Percentiles rank a stretch among this genome's conserved stretches.
These are phyloP conservation scores for Rhyacichthys aspro DNA, from an alignment of 2,797 vertebrate genomes.

Conservation along the genomic window DNA sequence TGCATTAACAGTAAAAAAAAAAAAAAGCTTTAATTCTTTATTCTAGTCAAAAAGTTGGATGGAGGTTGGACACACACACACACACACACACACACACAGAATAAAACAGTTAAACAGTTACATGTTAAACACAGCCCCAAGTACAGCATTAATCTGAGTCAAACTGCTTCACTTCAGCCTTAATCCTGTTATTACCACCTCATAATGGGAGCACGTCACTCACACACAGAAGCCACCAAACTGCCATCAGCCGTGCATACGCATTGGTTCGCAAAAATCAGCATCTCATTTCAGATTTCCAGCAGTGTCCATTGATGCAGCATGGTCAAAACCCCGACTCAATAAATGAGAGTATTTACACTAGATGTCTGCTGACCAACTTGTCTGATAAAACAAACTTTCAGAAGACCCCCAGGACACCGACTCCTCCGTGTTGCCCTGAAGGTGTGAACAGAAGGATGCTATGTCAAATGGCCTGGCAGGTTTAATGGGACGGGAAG, in stretches of 20 bases:
- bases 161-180: too few species aligned
- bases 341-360: too few species aligned
- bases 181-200: slow-evolving; percentile 58
- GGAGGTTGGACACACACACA: too few species aligned
- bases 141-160: slow-evolving; percentile 37
- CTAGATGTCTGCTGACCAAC: not conserved
- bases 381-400: not conserved
- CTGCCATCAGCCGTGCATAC: slow-evolving; percentile 18
- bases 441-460: slow-evolving; percentile 51
- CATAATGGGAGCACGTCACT: slow-evolving; percentile 45
- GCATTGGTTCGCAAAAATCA: not conserved
- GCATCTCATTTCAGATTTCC: too few species aligned
- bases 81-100: too few species aligned
- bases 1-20: not conserved
- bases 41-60: too few species aligned
- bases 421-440: slow-evolving; percentile 30
- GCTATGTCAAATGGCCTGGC: slow-evolving; percentile 64
- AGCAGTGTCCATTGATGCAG: too few species aligned
- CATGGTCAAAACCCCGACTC: too few species aligned
- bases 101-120: slow-evolving; percentile 24
- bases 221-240: slow-evolving; percentile 13
- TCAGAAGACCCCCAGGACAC: slow-evolving; percentile 16
- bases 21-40: too few species aligned
- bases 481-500: slow-evolving; percentile 70
- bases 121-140: slow-evolving; percentile 29